Conservation (phyloP, 2,113 vertebrate species). For the Rhinolophus sinicus region DNA sequence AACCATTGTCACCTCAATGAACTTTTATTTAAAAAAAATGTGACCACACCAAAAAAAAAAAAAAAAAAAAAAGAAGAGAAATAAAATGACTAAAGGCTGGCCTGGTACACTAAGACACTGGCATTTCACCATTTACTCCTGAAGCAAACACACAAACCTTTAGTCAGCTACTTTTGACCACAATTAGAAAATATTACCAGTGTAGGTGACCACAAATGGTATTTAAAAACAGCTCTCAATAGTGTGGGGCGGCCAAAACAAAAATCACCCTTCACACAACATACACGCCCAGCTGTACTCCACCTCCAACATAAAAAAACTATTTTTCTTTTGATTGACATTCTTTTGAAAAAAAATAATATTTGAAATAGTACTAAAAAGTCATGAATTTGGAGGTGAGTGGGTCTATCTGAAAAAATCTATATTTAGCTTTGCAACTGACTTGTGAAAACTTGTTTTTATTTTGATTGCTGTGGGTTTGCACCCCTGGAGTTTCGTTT, state of each 20-base stretch:
- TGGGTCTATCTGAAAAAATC: conserved; percentile 43
- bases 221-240: conserved; percentile 59
- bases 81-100: neutral
- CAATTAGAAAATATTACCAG: conserved; percentile 56
- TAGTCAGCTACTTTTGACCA: conserved; percentile 71
- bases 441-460: conserved; percentile 75
- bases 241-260: neutral
- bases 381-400: conserved; percentile 30
- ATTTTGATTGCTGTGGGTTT: conserved; percentile 78
- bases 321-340: conserved; percentile 46
- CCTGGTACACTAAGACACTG: no score
- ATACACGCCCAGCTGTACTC: neutral
- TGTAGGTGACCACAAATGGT: conserved; percentile 51
- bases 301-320: neutral
- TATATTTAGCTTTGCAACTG: conserved; percentile 53
- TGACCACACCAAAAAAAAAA: no score
- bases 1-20: no score
- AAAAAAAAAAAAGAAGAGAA: no score
- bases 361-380: conserved; percentile 51
- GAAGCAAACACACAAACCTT: neutral
- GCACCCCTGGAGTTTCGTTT: conserved; percentile 71
- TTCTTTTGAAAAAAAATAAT: conserved; percentile 18
- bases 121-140: neutral
- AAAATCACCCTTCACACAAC: neutral
- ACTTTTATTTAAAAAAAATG: no score